Base-by-base conservation (phyloP, 2,888 invertebrate species). In the Latrodectus hesperus region DNA sequence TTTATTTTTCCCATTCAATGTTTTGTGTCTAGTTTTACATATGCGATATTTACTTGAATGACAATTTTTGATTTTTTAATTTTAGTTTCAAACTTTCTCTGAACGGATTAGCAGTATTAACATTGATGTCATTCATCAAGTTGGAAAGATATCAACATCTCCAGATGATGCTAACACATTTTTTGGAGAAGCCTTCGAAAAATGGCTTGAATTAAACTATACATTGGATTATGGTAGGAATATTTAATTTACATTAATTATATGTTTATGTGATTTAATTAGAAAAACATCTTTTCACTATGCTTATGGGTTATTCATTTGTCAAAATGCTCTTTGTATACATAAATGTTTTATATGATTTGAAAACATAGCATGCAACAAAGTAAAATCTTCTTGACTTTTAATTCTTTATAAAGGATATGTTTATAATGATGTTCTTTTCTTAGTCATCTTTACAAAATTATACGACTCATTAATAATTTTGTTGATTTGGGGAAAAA, bases 151-250 rank as follows among this genome's bases (percentile, higher is more conserved):
- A 82, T 91, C 91, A 51, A 93, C 94, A 12, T 90, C 91, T 49
- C 95, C 95, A 10, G 95, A 95, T 90, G 95, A 95, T 79, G 95
- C 95, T 91, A 92, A 92, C 17, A 96, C 97, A 0, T 95, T 95
- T 92, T 98, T 99, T 92, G 94, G 95, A 90, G 94, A 96, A 92
- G 94, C 96, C 0, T 92, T 98, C 38, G 94, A 95, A 89, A 98
- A 98, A 94, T 99, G 98, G 98, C 95, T 95, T 91, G 96, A 95
- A 3, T 94, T 98, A 38, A 98, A 98, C 93, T 94, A 97, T 89
- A 96, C 97, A 0, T 95, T 96, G 90, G 95, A 96, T 91, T 98
- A 95, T 92, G 94, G 95, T 92, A 90, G 91, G 91, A 90, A 71
- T 60, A 51, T 38, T 38, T 6, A 38, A 38, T 38, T 38, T 38